These are phyloP conservation scores for Corella eumyota DNA, from an alignment of 23 tunicate genomes.

Conservation along the genomic window DNA sequence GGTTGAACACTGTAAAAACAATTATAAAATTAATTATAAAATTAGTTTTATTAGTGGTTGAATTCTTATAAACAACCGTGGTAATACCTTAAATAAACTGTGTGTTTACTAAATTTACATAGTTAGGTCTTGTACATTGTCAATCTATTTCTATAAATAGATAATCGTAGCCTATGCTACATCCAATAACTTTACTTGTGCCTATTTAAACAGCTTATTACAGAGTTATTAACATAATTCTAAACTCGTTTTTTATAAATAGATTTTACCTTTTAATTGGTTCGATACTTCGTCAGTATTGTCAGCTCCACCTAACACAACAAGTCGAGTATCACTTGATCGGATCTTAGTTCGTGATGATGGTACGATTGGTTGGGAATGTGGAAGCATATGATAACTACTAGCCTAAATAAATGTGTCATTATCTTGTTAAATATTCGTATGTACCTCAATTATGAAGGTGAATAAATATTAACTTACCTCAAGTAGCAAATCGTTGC, in stretches of 20 bases:
- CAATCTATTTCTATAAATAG: no score
- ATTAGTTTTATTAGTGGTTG: slow-evolving; percentile 21
- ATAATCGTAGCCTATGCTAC: no score
- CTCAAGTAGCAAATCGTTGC: slow-evolving; percentile 92
- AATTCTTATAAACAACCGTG: no score
- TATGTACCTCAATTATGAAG: background rate
- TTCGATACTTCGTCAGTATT: slow-evolving; percentile 99
- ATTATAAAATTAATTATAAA: no score
- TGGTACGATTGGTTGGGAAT: slow-evolving; percentile 97
- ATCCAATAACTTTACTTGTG: no score
- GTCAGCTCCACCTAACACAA: slow-evolving; percentile 98
- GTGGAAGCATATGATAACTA: slow-evolving; percentile 99
- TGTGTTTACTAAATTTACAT: no score
- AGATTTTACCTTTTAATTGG: slow-evolving; percentile 94
- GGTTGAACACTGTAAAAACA: slow-evolving; percentile 81
- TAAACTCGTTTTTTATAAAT: no score
- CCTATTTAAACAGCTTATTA: no score
- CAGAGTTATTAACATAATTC: no score
- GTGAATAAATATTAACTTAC: slow-evolving; percentile 16
- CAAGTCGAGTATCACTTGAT: slow-evolving; percentile 83
- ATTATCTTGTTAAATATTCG: background rate
- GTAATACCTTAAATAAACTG: no score
- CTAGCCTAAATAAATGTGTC: slow-evolving; percentile 45
- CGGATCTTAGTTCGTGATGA: slow-evolving; percentile 73
- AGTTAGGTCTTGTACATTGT: no score